These are phyloP conservation scores for Leuciscus waleckii DNA, from an alignment of 2,797 vertebrate species.

Conservation along the genomic window DNA sequence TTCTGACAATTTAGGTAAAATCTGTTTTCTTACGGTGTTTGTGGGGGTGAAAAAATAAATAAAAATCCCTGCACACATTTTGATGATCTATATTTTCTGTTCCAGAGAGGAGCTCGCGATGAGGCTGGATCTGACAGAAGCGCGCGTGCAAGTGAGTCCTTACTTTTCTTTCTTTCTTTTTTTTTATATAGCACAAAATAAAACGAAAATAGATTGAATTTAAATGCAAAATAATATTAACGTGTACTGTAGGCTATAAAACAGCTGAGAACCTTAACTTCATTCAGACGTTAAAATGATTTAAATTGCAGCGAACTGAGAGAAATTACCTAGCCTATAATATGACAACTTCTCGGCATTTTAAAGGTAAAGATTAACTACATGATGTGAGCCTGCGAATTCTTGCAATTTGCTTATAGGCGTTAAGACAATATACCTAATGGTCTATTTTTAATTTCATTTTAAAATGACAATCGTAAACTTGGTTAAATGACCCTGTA, in stretches of 20 bases:
- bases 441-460: slow-evolving; percentile 63
- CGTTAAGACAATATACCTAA: slow-evolving; percentile 53
- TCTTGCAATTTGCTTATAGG: slow-evolving; percentile 19
- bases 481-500: slow-evolving; percentile 77
- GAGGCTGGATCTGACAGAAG: slow-evolving; percentile 97
- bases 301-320: slow-evolving; percentile 20
- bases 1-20: slow-evolving; percentile 49
- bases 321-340: slow-evolving; percentile 29
- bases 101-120: slow-evolving; percentile 96
- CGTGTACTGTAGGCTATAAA: not conserved
- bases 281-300: not conserved
- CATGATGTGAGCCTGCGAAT: slow-evolving; percentile 44
- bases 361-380: slow-evolving; percentile 42
- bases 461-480: slow-evolving; percentile 77
- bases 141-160: slow-evolving; percentile 94
- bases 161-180: not conserved
- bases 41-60: slow-evolving; percentile 53
- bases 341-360: slow-evolving; percentile 36
- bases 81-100: slow-evolving; percentile 49
- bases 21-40: slow-evolving; percentile 51
- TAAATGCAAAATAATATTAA: slow-evolving; percentile 7
- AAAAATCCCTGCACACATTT: slow-evolving; percentile 1
- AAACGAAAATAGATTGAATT: not conserved
- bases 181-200: not conserved
- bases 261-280: not conserved